Evolutionary conservation across 23 tunicate species (phyloP), one percentile per base, ranked within the genome.

Genomic region (Styela clava): DNA sequence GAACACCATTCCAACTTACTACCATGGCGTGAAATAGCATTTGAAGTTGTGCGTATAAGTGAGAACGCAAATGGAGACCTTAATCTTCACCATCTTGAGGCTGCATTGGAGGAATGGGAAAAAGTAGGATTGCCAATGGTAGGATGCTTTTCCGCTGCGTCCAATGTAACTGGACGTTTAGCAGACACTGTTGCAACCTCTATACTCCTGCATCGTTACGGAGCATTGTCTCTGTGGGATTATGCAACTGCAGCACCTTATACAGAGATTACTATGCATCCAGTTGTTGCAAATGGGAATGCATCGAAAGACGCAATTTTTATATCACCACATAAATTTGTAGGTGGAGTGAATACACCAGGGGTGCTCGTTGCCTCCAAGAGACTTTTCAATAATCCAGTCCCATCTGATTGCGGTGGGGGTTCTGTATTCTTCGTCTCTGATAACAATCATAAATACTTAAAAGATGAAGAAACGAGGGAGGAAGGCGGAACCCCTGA

Each of bases 221-320:
- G 87, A n/a, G 94, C 88, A 3, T 74, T 96, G 31, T 90, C 90
- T 7, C 78, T 96, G 23, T 96, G 96, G 93, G 99, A 96, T 96
- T 96, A 87, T 82, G 99, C 99, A 9, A 96, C 99, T 70, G 99
- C 95, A 30, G 99, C 92, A 21, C 97, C 99, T n/a, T 96, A 96
- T 73, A 71, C 87, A 5, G 86, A 91, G 31, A 96, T 96, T 32
- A 89, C 91, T 74, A 96, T 96, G 99, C 99, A 96, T 70, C 99
- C 99, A 24, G 31, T 26, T 18, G 85, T 78, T 20, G 35, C 34
- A 18, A 33, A 64, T 34, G 36, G 83, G 0, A 83, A 81, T 74
- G 90, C 98, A 27, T 94, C 93, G 1, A 96, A 91, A 79, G 97
- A 96, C 81, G 99, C 99, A 19, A 68, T 96, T 22, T 96, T 96